phyloP scores from a whole-genome alignment of 2,888 invertebrate genomes.

The Eilema depressum region DNA sequence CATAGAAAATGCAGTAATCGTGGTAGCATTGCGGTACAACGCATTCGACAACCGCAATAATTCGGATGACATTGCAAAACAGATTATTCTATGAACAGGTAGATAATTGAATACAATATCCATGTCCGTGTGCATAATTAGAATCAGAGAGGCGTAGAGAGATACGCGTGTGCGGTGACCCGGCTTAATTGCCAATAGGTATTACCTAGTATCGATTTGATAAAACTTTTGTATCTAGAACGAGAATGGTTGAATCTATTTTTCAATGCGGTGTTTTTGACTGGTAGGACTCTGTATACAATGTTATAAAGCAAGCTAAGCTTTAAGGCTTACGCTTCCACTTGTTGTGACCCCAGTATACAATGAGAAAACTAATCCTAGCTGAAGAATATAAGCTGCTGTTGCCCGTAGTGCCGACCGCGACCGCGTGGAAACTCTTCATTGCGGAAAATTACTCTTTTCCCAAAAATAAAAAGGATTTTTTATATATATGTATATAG shows the following conservation, averaged over 20 bases:
- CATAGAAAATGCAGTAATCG: background rate
- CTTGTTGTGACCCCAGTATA: no score
- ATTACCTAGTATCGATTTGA: slow-evolving; percentile 45
- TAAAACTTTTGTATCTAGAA: slow-evolving; percentile 33
- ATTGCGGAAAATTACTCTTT: no score
- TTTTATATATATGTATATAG: no score
- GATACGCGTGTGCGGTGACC: slow-evolving; percentile 59
- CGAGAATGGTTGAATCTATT: slow-evolving; percentile 19
- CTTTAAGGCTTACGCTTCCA: background rate
- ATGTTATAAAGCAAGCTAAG: background rate
- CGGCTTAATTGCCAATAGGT: slow-evolving; percentile 54
- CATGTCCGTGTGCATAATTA: slow-evolving; percentile 60
- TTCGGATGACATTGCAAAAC: slow-evolving; percentile 28
- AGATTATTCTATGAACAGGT: slow-evolving; percentile 33
- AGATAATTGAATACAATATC: slow-evolving; percentile 38
- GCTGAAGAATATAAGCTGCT: no score
- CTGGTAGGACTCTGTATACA: background rate
- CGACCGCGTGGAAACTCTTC: no score
- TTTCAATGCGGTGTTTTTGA: slow-evolving; percentile 6
- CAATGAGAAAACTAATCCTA: no score
- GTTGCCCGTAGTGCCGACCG: no score
- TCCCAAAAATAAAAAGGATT: no score
- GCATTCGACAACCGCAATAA: background rate
- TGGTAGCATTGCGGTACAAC: background rate
- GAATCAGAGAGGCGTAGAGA: slow-evolving; percentile 55